Evolutionary conservation across 2,113 vertebrate genomes (phyloP).

Genomic region (Eulemur macaco): DNA sequence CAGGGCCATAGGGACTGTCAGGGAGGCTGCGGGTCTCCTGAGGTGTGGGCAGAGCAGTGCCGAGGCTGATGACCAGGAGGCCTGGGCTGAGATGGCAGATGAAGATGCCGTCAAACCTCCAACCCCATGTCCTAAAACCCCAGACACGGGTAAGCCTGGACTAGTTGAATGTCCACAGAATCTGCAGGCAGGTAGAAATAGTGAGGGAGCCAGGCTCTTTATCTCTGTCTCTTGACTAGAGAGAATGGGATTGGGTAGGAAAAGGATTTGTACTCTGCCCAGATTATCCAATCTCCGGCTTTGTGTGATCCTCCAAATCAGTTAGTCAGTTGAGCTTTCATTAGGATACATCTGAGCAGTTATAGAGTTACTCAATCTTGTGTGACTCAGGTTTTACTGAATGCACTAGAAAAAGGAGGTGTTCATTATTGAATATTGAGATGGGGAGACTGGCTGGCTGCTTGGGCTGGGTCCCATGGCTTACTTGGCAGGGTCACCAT

Average conservation of each 20-base stretch:
- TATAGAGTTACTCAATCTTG: neutral
- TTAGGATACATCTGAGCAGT: neutral
- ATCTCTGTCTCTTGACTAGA: neutral
- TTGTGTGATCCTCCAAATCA: neutral
- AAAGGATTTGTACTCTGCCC: neutral
- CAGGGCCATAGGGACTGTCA: slow-evolving; percentile 4
- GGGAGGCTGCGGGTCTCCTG: neutral
- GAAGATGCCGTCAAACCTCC: slow-evolving; percentile 46
- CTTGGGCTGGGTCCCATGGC: neutral
- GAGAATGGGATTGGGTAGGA: neutral
- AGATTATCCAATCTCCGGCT: neutral
- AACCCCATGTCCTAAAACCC: slow-evolving; percentile 3
- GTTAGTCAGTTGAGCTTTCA: neutral
- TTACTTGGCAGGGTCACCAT: neutral
- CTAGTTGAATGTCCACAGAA: neutral
- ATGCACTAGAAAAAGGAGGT: neutral
- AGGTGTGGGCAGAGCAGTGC: neutral
- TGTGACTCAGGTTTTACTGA: neutral
- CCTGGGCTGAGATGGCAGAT: slow-evolving; percentile 59
- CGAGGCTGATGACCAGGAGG: slow-evolving; percentile 40
- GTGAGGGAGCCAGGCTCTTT: neutral
- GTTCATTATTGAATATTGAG: neutral
- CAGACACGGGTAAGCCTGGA: slow-evolving; percentile 61
- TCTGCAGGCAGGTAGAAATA: neutral
- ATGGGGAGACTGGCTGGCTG: neutral